Evolutionary conservation across 2,113 vertebrate genomes (phyloP).

Genomic region (Bettongia penicillata): DNA sequence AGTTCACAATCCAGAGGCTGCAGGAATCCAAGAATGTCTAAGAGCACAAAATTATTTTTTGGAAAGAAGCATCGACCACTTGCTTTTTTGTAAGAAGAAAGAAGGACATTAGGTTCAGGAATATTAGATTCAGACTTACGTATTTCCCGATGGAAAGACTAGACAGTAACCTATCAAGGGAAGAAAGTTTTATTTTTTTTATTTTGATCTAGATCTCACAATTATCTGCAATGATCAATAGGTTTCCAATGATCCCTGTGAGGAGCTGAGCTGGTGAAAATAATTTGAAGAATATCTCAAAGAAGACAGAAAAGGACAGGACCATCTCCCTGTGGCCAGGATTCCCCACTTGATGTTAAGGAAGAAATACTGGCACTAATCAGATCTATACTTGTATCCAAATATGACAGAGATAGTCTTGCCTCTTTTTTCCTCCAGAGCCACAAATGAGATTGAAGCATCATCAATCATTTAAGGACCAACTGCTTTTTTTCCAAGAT

Average conservation of each 20-base stretch:
- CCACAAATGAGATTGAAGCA: constrained; percentile 19
- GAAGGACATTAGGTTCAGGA: neutral
- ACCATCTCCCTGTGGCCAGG: constrained; percentile 28
- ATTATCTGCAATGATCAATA: constrained; percentile 64
- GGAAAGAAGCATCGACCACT: rapidly evolving
- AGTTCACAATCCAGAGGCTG: constrained; percentile 62
- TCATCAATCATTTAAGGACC: constrained; percentile 4
- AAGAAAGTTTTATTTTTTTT: constrained; percentile 11
- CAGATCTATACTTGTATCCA: too few relatives aligned
- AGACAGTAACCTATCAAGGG: constrained; percentile 64
- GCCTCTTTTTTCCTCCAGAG: constrained; percentile 5
- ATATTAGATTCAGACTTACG: constrained; percentile 46
- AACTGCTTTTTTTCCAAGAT: constrained; percentile 71
- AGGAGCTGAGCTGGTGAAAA: neutral
- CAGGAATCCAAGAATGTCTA: constrained; percentile 66
- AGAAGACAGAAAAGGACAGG: neutral
- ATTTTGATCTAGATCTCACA: constrained; percentile 41
- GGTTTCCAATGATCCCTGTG: constrained; percentile 56
- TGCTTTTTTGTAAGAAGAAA: neutral
- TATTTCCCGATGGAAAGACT: constrained; percentile 48
- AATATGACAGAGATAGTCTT: neutral
- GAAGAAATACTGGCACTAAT: neutral
- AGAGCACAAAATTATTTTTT: rapidly evolving
- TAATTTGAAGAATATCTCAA: neutral
- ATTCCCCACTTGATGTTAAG: neutral